Percentiles rank a stretch among this genome's conserved stretches.
Evolutionary conservation across 2,797 vertebrate species (phyloP).

Genomic region (Takifugu rubripes): DNA sequence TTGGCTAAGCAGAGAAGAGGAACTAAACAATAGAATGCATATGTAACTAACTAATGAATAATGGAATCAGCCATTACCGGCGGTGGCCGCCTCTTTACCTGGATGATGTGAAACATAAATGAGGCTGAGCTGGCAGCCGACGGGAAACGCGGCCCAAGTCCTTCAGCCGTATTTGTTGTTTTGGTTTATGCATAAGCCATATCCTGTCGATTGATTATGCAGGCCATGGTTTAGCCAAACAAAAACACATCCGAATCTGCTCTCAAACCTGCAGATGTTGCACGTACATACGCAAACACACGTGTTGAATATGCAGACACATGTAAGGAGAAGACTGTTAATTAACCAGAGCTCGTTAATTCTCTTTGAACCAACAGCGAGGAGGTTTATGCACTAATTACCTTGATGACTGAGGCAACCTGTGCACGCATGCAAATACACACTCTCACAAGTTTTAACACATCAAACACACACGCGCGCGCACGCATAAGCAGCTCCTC

Average conservation of each 20-base stretch:
- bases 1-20: background rate
- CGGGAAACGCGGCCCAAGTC: constrained; percentile 40
- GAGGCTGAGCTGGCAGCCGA: constrained; percentile 32
- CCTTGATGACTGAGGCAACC: constrained; percentile 72
- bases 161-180: constrained; percentile 65
- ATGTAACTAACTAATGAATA: constrained; percentile 15
- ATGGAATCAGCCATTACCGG: constrained; percentile 20
- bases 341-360: constrained; percentile 79
- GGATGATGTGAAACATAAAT: constrained; percentile 41
- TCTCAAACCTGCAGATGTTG: constrained; percentile 45
- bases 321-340: constrained; percentile 76
- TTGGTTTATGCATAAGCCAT: constrained; percentile 61
- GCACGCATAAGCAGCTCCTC: constrained; percentile 29
- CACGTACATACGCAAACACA: constrained; percentile 28
- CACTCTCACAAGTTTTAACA: constrained; percentile 13
- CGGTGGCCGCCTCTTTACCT: background rate
- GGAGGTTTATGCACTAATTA: constrained; percentile 79
- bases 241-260: constrained; percentile 40
- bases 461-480: constrained; percentile 20
- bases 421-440: constrained; percentile 38
- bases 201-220: constrained; percentile 64
- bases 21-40: constrained; percentile 6
- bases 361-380: constrained; percentile 78
- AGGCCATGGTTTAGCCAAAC: constrained; percentile 40
- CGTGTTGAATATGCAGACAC: constrained; percentile 75